phyloP scores from a whole-genome alignment of 2,797 vertebrate genomes.

The Meriones psammophilus region DNA sequence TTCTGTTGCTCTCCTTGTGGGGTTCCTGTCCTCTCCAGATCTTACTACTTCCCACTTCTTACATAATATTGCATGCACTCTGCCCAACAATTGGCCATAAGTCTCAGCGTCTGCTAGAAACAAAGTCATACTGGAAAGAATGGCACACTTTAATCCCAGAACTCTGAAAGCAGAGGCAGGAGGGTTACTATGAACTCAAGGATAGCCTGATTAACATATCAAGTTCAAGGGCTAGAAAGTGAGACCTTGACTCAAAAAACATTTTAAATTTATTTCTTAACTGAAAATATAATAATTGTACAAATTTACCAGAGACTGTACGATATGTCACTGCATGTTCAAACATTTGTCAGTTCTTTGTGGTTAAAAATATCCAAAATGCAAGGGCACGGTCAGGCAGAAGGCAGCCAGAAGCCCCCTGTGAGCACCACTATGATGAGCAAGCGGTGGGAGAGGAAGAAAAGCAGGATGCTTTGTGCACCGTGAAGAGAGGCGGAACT shows the following conservation, averaged over 20 bases:
- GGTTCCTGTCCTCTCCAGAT: no score
- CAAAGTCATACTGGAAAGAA: background rate
- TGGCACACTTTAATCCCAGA: background rate
- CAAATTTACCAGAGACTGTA: background rate
- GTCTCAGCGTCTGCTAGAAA: background rate
- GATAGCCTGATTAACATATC: background rate
- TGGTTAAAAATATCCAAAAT: background rate
- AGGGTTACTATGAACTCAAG: background rate
- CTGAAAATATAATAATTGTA: background rate
- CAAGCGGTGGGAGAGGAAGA: background rate
- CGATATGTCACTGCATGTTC: background rate
- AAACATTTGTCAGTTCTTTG: background rate
- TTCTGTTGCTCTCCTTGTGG: no score
- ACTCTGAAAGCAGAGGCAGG: background rate
- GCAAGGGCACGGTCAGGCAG: background rate
- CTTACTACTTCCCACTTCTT: no score
- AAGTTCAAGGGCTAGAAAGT: background rate
- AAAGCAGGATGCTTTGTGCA: background rate
- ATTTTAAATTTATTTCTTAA: background rate
- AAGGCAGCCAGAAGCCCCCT: background rate
- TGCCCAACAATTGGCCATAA: no score
- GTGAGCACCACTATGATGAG: background rate
- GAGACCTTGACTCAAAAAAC: background rate
- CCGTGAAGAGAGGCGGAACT: background rate
- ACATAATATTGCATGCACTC: no score